Evolutionary conservation across 1,140 invertebrate species (phyloP).

Genomic region (Galleria mellonella): DNA sequence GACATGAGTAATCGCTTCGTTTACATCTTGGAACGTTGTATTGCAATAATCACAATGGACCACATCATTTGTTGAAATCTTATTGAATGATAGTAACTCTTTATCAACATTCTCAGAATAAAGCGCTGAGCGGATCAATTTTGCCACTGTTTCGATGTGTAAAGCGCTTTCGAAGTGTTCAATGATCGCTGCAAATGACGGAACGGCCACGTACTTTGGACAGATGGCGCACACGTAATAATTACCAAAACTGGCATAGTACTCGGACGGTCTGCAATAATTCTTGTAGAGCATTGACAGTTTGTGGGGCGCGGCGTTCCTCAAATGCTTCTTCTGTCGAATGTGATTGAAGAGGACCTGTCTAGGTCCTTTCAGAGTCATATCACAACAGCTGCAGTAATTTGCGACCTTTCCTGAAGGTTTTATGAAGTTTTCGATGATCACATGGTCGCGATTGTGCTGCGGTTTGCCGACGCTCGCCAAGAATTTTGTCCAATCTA

Average conservation of each 20-base stretch:
- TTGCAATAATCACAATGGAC: conserved; percentile 44
- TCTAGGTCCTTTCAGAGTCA: conserved; percentile 57
- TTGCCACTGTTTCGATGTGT: conserved; percentile 50
- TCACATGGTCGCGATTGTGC: conserved; percentile 49
- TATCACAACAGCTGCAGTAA: conserved; percentile 58
- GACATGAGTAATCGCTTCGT: conserved; percentile 38
- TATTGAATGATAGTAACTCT: conserved; percentile 34
- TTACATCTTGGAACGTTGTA: conserved; percentile 21
- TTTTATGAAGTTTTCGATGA: conserved; percentile 63
- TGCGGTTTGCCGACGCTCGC: conserved; percentile 52
- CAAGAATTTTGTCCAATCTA: conserved; percentile 60
- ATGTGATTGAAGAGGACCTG: conserved; percentile 66
- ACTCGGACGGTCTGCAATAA: conserved; percentile 51
- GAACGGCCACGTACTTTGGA: conserved; percentile 39
- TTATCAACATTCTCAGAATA: conserved; percentile 31
- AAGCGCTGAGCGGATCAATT: conserved; percentile 40
- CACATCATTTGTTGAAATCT: conserved; percentile 20
- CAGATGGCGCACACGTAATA: conserved; percentile 57
- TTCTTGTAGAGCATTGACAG: conserved; percentile 51
- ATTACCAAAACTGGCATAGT: conserved; percentile 61
- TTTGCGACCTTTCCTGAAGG: conserved; percentile 57
- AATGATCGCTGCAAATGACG: conserved; percentile 54
- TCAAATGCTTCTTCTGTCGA: conserved; percentile 63
- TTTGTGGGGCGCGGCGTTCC: conserved; percentile 57
- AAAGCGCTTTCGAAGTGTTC: conserved; percentile 51